Evolutionary conservation across 2,797 vertebrate genomes (phyloP), one percentile per base, ranked within the genome.

Genomic region (Scyliorhinus canicula): DNA sequence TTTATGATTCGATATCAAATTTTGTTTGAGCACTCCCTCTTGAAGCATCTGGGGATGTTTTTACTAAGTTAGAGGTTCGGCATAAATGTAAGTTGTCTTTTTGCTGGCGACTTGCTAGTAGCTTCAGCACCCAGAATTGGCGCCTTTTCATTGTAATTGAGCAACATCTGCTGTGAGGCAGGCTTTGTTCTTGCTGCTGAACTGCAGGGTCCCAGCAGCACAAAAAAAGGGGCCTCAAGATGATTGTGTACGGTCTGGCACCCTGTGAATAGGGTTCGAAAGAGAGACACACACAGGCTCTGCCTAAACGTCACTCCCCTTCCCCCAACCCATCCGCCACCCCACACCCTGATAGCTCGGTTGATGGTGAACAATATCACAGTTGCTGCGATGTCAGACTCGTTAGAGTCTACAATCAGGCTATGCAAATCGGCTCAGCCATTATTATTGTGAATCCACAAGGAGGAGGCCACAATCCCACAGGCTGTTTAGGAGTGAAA

Each of bases 251-350:
- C 88, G 65, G 50, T 21, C 35, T 65, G 60, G n/a, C n/a, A 57
- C 40, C 86, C n/a, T 26, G 88, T 93, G 55, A 93, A 93, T 93
- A 65, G 88, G 88, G 88, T 93, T 40, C 44, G 60, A 93, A 40
- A 65, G 88, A 65, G 88, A 65, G 57, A 65, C 35, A 63, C 35
- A 63, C 57, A 57, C 28, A 93, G 55, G 85, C 52, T 35, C 9
- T 5, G 50, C 85, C 26, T 57, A 9, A 31, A 12, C 57, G 28
- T 63, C 19, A 28, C 19, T 84, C 57, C 14, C 57, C 52, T 57
- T 52, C 55, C 31, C 86, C 4, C 16, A 28, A 6, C 50, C 47
- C 47, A 9, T 47, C 55, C 9, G 2, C 19, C 60, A 0, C 31
- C 40, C 19, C 40, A 24, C 21, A 6, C 84, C 47, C 84, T 28